Conservation (phyloP, 64 coral and sea anemone genomes). For the Orbicella faveolata region DNA sequence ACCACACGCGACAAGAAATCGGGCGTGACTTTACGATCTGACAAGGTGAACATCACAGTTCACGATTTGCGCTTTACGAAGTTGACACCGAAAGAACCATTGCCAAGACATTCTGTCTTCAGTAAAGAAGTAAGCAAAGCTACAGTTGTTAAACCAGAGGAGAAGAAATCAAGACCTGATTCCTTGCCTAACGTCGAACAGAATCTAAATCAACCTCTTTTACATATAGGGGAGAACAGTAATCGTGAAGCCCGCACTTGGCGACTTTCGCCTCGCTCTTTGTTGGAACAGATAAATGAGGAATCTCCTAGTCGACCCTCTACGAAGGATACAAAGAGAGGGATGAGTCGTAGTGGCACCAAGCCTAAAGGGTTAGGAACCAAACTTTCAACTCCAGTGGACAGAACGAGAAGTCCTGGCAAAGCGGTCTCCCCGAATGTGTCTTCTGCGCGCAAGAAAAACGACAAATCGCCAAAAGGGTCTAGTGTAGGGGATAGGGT, state of each 20-base stretch:
- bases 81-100: background rate
- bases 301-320: background rate
- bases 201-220: background rate
- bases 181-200: background rate
- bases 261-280: background rate
- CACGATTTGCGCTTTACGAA: background rate
- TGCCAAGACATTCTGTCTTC: background rate
- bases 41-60: background rate
- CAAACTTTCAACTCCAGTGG: background rate
- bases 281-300: background rate
- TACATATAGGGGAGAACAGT: background rate
- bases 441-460: background rate
- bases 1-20: constrained; percentile 2
- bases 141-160: background rate
- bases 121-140: background rate
- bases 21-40: background rate
- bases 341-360: background rate
- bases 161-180: background rate
- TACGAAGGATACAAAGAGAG: background rate
- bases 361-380: background rate
- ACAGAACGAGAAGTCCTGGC: background rate
- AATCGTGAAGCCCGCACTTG: background rate
- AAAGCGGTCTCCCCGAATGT: background rate
- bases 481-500: background rate
- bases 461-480: background rate